These are phyloP conservation scores for Helarctos malayanus DNA, from an alignment of 2,797 vertebrate genomes.

Conservation along the genomic window DNA sequence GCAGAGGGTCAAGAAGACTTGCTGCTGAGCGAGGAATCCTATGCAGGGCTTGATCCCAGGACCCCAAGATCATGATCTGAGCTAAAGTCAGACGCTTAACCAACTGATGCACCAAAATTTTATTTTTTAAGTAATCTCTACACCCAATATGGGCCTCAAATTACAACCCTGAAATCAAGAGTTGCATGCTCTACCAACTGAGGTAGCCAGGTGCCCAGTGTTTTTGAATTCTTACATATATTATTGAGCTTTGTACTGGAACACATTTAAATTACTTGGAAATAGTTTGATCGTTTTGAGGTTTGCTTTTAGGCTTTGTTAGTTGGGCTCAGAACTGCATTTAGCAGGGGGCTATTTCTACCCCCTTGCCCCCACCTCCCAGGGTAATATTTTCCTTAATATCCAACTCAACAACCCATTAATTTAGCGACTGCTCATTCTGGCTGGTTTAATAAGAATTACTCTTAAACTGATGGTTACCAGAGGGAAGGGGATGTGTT, in stretches of 20 bases:
- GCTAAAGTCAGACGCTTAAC: too few species aligned
- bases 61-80: too few species aligned
- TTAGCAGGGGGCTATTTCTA: background rate
- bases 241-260: background rate
- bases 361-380: too few species aligned
- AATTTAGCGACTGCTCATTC: background rate
- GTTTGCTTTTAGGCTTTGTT: background rate
- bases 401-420: background rate
- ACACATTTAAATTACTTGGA: slow-evolving; percentile 4
- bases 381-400: background rate
- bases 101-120: too few species aligned
- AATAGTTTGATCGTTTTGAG: background rate
- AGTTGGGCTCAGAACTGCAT: background rate
- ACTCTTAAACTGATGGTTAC: background rate
- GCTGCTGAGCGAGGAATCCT: too few species aligned
- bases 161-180: background rate
- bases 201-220: background rate
- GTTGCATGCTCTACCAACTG: background rate
- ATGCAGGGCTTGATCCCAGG: too few species aligned
- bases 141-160: background rate
- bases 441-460: background rate
- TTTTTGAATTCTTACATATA: background rate
- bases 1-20: too few species aligned
- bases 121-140: background rate
- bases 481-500: background rate